A percentile compares a stretch with the other conserved stretches of the same genome.
phyloP scores from a whole-genome alignment of 2,888 invertebrate species.

The Gibbula magus region DNA sequence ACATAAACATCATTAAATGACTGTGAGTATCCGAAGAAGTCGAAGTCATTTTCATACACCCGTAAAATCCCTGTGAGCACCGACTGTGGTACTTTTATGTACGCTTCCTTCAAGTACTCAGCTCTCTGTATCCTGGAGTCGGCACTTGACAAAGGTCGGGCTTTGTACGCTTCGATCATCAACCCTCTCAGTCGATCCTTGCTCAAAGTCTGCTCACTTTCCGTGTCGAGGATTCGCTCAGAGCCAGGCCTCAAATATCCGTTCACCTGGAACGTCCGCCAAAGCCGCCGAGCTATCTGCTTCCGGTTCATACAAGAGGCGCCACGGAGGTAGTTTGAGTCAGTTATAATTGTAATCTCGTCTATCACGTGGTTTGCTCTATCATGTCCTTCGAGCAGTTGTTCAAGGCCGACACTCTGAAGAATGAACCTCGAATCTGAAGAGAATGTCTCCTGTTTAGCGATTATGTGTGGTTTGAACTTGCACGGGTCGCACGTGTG shows the following conservation, averaged over 20 bases:
- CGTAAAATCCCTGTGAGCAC: neutral
- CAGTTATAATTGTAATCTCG: conserved; percentile 40
- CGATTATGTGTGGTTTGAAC: conserved; percentile 45
- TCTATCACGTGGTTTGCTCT: conserved; percentile 30
- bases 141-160: neutral
- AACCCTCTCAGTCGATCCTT: neutral
- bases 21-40: neutral
- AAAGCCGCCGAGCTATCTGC: conserved; percentile 40
- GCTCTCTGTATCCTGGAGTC: neutral
- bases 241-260: conserved; percentile 46
- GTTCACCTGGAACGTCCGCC: conserved; percentile 49
- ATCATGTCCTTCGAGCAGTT: conserved; percentile 20
- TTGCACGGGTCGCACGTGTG: conserved; percentile 52
- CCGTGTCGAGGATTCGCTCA: neutral
- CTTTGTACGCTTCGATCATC: neutral
- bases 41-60: neutral
- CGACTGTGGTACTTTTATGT: neutral
- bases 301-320: conserved; percentile 32
- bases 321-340: conserved; percentile 34
- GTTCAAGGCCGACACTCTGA: conserved; percentile 31
- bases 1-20: too few relatives aligned
- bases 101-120: neutral
- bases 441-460: conserved; percentile 49
- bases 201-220: neutral
- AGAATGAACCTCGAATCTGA: conserved; percentile 42